A percentile compares a stretch with the other conserved stretches of the same genome.
These are phyloP conservation scores for Heliconius ethilla DNA, from an alignment of 2,888 invertebrate species.

Conservation along the genomic window DNA sequence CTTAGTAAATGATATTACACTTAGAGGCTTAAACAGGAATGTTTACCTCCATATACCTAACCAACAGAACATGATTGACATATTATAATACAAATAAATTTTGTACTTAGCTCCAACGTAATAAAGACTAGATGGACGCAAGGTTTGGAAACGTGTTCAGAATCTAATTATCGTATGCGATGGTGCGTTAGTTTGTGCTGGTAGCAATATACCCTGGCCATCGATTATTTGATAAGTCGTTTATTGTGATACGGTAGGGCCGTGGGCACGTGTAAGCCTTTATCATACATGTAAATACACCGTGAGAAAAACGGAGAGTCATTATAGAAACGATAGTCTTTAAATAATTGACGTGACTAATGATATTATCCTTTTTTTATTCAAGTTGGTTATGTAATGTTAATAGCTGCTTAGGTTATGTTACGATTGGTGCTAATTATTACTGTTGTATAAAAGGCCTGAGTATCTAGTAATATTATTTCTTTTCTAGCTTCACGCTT, in stretches of 20 bases:
- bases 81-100: constrained; percentile 25
- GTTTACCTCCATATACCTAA: neutral
- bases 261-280: constrained; percentile 54
- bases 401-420: neutral
- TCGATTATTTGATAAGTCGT: constrained; percentile 75
- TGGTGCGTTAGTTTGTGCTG: constrained; percentile 45
- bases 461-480: too few species aligned
- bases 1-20: neutral
- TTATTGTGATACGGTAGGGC: constrained; percentile 59
- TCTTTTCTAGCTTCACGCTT: too few species aligned
- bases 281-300: constrained; percentile 40
- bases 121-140: constrained; percentile 22
- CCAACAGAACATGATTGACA: constrained; percentile 13
- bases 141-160: constrained; percentile 32
- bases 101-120: constrained; percentile 4
- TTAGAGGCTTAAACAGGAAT: constrained; percentile 1
- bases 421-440: neutral
- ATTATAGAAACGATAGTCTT: constrained; percentile 19
- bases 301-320: constrained; percentile 16
- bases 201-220: constrained; percentile 53
- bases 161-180: constrained; percentile 46
- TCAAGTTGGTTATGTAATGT: constrained; percentile 2
- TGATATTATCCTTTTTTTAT: constrained; percentile 9
- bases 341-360: constrained; percentile 3
- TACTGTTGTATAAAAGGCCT: neutral